Base-by-base conservation (phyloP, 2,888 invertebrate species). In the Tiliacea citrago region DNA sequence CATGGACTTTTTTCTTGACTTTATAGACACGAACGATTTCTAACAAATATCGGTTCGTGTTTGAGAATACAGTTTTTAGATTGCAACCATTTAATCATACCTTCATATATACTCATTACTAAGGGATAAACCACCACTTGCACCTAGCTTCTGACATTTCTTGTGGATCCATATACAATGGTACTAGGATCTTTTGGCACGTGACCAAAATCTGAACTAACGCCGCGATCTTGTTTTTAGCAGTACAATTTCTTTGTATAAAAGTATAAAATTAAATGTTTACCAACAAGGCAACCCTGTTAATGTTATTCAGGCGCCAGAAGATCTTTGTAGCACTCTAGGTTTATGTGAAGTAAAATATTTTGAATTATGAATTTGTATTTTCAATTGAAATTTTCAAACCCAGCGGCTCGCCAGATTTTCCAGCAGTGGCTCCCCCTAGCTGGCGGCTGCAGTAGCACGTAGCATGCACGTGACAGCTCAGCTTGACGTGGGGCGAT, bases 391-490 rank as follows among this genome's bases (percentile, higher is more conserved):
- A 12, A 24, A 1, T 47, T 42, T 7, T 49, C 5, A 10, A 47
- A 18, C 2, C 1, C 10, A 57, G 1, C 3, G 8, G 57, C 21
- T 55, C 10, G 16, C 10, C 35, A n/a, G 0, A 0, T n/a, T 51
- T 18, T 3, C 3, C 1, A 4, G 8, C 86, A 45, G 88, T 90
- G 69, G 81, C 84, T 87, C 67, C 13, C 57, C 21, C 12, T 45
- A 42, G 81, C 81, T 81, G 53, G 81, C 42, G 68, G 77, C 75
- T 75, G 75, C 79, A 76, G 80, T 67, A 87, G 85, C 89, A 91
- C 90, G 91, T 91, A 88, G 82, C 71, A 53, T 90, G 92, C 87
- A 90, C 90, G 91, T 92, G 92, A 92, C 92, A 91, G 91, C 88
- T 79, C 87, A 75, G 85, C 82, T 85, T 89, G 90, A 88, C 88